Base-by-base conservation (phyloP, 1,140 invertebrate species). In the Drosophila suzukii region DNA sequence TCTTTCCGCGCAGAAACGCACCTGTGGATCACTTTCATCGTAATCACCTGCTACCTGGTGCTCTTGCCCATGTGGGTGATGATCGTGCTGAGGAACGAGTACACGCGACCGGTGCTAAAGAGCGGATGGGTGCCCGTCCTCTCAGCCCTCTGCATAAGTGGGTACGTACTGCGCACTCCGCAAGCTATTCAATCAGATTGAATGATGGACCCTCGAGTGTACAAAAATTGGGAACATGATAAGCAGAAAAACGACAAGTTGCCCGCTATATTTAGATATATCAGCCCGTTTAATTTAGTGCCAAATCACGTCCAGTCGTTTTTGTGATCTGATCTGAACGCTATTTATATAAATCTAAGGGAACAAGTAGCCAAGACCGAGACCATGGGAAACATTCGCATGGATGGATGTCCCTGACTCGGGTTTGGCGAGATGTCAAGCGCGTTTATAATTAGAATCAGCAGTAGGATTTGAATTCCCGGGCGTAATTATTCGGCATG, bases 61-160 rank as follows among this genome's bases (percentile, higher is more conserved):
- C 93, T 97, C n/a, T 93, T 97, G 38, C 97, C 97, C 5, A 90
- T 97, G 44, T 97, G 96, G 96, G 94, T 96, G 15, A 94, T 94
- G 77, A 93, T 97, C 32, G 96, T 97, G 11, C 94, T 94, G 50
- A 94, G 94, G 57, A 97, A 97, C 92, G 94, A 95, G 67, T 97
- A 97, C 76, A 98, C 97, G 1, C 95, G 94, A 78, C 94, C 94
- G 49, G 96, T 98, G 11, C 93, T 98, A 50, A 96, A 94, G 43
- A 95, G 95, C 32, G 97, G 97, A 30, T 98, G 97, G 97, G 95
- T 95, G 6, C 97, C 97, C 8, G 97, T 98, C 47, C 94, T 98
- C 32, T 95, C 95, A 12, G 97, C 97, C 20, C 94, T 98, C 78
- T 95, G 97, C 73, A 98, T 98, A 72, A 97, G 97, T 91, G 97